phyloP scores from a whole-genome alignment of 2,888 invertebrate genomes.

The Lasioglossum marginatum region DNA sequence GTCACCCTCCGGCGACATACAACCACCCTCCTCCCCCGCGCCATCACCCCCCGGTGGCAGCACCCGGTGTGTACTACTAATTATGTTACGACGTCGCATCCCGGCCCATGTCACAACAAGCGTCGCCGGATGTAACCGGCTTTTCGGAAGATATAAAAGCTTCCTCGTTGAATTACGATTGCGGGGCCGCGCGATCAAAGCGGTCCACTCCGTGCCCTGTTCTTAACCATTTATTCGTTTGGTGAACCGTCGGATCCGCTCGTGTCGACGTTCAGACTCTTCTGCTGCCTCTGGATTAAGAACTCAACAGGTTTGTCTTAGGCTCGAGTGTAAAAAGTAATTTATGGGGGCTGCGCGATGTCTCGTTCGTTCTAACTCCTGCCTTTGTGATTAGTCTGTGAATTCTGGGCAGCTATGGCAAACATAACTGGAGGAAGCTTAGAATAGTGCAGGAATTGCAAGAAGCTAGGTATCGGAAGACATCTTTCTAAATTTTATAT shows the following conservation, averaged over 20 bases:
- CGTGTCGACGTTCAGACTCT: not conserved
- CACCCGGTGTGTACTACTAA: slow-evolving; percentile 60
- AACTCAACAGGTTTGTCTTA: slow-evolving; percentile 1
- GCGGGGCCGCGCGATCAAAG: slow-evolving; percentile 42
- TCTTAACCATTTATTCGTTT: not conserved
- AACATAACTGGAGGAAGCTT: not conserved
- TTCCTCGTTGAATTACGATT: slow-evolving; percentile 53
- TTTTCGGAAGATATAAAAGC: slow-evolving; percentile 39
- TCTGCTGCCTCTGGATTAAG: not conserved
- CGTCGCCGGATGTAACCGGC: slow-evolving; percentile 51
- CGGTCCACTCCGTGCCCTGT: not conserved
- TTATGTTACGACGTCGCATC: slow-evolving; percentile 65
- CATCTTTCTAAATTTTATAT: too few species aligned
- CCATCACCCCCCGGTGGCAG: slow-evolving; percentile 32
- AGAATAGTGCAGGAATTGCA: not conserved
- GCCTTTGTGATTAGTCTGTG: not conserved
- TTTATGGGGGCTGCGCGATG: not conserved
- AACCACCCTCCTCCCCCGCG: not conserved
- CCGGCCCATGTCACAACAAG: slow-evolving; percentile 65
- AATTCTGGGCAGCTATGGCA: not conserved
- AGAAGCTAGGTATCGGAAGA: not conserved
- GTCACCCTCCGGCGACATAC: slow-evolving; percentile 51
- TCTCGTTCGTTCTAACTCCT: not conserved
- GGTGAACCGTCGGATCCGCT: slow-evolving; percentile 1
- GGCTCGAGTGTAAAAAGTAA: not conserved